phyloP scores from a whole-genome alignment of 2,797 vertebrate genomes.

The Halcyon leucocephala region DNA sequence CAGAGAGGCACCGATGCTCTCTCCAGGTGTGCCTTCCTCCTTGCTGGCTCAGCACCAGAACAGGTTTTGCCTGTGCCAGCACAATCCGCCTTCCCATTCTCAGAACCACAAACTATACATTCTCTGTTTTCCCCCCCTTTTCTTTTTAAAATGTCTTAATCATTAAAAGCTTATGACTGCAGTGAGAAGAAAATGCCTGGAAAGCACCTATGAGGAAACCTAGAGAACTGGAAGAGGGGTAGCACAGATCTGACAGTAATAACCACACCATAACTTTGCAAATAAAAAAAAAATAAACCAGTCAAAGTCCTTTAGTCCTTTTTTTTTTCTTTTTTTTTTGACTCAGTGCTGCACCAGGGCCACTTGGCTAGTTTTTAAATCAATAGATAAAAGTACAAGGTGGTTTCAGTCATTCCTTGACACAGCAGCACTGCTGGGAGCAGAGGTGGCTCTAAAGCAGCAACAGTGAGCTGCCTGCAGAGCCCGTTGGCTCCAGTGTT shows the following conservation, averaged over 20 bases:
- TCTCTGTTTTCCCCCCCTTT: not conserved
- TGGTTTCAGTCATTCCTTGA: not conserved
- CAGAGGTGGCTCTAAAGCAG: not conserved
- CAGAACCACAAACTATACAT: not conserved
- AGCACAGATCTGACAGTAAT: not conserved
- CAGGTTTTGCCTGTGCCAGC: not conserved
- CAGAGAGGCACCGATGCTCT: not conserved
- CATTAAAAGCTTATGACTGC: not conserved
- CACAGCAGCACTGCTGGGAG: not conserved
- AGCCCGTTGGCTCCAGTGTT: not conserved
- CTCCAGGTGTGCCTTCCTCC: not conserved
- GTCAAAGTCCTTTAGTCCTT: not conserved
- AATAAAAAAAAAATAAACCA: not conserved
- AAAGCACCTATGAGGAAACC: not conserved
- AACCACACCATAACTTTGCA: not conserved
- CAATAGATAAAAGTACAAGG: not conserved
- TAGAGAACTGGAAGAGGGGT: not conserved
- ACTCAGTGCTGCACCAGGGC: not conserved
- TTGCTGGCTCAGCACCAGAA: not conserved
- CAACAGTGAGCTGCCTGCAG: not conserved
- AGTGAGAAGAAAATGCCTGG: not conserved
- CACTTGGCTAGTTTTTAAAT: not conserved
- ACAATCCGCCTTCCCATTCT: accelerated
- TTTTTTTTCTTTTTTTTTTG: not conserved
- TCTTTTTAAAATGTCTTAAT: not conserved